These are phyloP conservation scores for Dynastes tityus DNA, from an alignment of 2,888 invertebrate species.

Conservation along the genomic window DNA sequence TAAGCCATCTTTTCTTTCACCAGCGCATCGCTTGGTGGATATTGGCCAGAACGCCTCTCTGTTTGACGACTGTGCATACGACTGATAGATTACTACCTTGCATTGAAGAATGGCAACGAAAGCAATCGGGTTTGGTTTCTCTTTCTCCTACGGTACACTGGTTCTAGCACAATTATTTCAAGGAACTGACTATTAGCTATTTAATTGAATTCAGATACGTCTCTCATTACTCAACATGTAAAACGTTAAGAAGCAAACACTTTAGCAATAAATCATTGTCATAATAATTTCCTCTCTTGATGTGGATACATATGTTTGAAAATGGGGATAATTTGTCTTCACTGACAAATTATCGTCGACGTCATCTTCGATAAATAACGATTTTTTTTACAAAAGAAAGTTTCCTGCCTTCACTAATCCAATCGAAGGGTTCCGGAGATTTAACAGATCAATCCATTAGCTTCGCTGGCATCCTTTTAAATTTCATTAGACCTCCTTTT, in stretches of 20 bases:
- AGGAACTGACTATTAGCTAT: no score
- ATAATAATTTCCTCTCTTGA: background rate
- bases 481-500: slow-evolving; percentile 39
- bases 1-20: no score
- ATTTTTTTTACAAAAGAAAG: slow-evolving; percentile 21
- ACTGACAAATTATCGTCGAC: slow-evolving; percentile 8
- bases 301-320: background rate
- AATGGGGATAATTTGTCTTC: background rate
- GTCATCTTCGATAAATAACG: slow-evolving; percentile 4
- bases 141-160: no score
- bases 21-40: no score
- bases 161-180: no score
- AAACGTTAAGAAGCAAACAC: background rate
- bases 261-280: background rate
- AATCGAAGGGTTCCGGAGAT: slow-evolving; percentile 24
- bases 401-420: slow-evolving; percentile 24
- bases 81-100: no score
- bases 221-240: background rate
- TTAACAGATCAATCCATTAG: slow-evolving; percentile 44
- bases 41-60: no score
- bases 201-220: no score
- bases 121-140: no score
- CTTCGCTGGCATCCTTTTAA: slow-evolving; percentile 29
- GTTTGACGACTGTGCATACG: no score
- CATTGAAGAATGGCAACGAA: no score